phyloP scores from a whole-genome alignment of 2,888 invertebrate species.

The Byasa hedistus region DNA sequence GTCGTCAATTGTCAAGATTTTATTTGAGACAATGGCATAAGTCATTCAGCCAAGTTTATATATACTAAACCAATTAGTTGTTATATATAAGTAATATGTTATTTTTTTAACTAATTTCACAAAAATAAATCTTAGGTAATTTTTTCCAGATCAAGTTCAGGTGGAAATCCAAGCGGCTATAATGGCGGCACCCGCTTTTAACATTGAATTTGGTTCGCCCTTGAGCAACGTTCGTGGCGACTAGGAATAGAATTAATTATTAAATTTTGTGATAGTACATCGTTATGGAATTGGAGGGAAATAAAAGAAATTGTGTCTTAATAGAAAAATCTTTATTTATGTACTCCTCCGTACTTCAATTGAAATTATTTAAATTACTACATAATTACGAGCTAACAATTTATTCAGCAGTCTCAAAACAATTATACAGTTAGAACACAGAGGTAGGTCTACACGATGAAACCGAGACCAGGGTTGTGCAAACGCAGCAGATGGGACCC shows the following conservation, averaged over 20 bases:
- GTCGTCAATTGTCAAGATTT: background rate
- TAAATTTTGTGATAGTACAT: no score
- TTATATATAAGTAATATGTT: no score
- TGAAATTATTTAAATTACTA: constrained; percentile 67
- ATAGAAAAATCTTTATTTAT: constrained; percentile 73
- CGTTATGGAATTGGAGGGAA: constrained; percentile 1
- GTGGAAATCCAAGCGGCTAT: constrained; percentile 65
- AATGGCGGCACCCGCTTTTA: constrained; percentile 60
- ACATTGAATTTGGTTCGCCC: constrained; percentile 53
- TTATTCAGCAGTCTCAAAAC: constrained; percentile 74
- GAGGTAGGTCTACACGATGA: constrained; percentile 61
- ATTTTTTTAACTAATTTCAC: no score
- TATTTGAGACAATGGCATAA: no score
- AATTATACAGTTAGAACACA: constrained; percentile 73
- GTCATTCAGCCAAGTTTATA: no score
- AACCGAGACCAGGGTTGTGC: constrained; percentile 21
- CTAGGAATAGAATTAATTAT: no score
- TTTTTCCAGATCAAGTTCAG: constrained; percentile 57
- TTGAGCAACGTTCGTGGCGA: constrained; percentile 56
- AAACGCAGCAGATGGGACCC: constrained; percentile 32
- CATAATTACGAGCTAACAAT: constrained; percentile 77
- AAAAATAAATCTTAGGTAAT: background rate
- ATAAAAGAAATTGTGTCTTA: constrained; percentile 47
- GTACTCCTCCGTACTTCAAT: constrained; percentile 73
- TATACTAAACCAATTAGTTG: no score